Conservation (phyloP, 2,113 vertebrate species). For the Globicephala melas region DNA sequence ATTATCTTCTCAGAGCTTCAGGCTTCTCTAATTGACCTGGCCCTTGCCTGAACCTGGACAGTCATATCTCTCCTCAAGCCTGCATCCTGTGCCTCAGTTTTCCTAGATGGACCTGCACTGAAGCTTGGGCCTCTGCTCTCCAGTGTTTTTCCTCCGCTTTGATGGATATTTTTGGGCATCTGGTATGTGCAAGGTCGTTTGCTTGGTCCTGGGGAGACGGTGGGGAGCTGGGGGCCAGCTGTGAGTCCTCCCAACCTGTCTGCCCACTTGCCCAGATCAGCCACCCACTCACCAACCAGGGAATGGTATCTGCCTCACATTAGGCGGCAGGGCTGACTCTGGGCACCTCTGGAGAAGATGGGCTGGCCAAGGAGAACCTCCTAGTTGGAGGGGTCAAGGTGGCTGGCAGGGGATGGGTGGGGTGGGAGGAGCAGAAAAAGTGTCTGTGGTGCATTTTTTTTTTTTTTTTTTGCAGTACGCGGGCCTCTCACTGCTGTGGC, state of each 20-base stretch:
- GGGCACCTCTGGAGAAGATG: background rate
- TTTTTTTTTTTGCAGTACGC: no score
- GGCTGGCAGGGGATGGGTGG: background rate
- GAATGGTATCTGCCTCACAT: background rate
- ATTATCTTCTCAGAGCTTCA: background rate
- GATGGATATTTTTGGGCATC: background rate
- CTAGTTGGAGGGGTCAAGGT: background rate
- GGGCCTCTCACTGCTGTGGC: no score
- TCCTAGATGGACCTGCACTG: background rate
- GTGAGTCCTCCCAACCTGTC: background rate
- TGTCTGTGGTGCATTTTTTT: background rate
- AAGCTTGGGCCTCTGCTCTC: background rate
- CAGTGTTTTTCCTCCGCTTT: background rate
- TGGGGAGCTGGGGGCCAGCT: background rate
- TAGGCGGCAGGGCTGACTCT: background rate
- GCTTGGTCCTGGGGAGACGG: background rate
- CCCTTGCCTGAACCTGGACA: background rate
- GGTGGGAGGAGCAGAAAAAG: background rate
- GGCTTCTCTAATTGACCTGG: background rate
- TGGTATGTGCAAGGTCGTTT: background rate
- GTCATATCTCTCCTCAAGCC: background rate
- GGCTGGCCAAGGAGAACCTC: background rate
- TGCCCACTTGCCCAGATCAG: background rate
- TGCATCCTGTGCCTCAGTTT: background rate
- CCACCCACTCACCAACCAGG: background rate